These are phyloP conservation scores for Glaucidium brasilianum DNA, from an alignment of 2,113 vertebrate species.

Conservation along the genomic window DNA sequence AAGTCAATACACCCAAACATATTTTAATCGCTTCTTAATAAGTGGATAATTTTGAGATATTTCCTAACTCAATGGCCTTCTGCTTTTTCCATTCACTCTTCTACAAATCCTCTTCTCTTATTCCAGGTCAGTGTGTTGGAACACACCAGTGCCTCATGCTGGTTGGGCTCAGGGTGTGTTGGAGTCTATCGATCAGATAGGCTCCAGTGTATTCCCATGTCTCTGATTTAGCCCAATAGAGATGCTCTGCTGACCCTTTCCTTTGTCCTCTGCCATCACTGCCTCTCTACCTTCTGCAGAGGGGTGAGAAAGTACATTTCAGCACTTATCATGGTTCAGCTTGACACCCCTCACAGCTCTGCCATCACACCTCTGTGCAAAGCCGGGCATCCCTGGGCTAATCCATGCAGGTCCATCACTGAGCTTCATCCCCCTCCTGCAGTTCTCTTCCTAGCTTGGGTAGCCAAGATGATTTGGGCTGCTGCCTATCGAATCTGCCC, in stretches of 20 bases:
- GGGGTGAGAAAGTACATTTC: background rate
- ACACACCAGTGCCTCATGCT: background rate
- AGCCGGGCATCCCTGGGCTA: background rate
- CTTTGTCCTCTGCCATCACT: background rate
- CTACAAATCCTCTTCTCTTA: background rate
- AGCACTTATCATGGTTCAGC: background rate
- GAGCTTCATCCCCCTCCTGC: background rate
- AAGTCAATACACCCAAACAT: background rate
- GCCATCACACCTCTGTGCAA: too few relatives aligned
- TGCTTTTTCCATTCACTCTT: background rate
- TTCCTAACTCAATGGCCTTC: background rate
- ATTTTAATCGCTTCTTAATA: slow-evolving; percentile 23
- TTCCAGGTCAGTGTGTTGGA: background rate
- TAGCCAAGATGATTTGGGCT: background rate
- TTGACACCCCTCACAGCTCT: background rate
- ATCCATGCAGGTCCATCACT: background rate
- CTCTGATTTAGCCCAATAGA: background rate
- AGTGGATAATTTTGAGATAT: slow-evolving; percentile 7
- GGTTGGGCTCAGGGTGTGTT: background rate
- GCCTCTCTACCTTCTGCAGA: background rate
- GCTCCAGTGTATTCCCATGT: background rate
- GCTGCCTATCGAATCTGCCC: background rate
- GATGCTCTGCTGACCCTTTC: background rate
- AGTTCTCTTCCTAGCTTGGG: background rate
- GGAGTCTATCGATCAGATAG: fast-evolving